These are phyloP conservation scores for Hyposoter dolosus DNA, from an alignment of 2,888 invertebrate species.

Conservation along the genomic window DNA sequence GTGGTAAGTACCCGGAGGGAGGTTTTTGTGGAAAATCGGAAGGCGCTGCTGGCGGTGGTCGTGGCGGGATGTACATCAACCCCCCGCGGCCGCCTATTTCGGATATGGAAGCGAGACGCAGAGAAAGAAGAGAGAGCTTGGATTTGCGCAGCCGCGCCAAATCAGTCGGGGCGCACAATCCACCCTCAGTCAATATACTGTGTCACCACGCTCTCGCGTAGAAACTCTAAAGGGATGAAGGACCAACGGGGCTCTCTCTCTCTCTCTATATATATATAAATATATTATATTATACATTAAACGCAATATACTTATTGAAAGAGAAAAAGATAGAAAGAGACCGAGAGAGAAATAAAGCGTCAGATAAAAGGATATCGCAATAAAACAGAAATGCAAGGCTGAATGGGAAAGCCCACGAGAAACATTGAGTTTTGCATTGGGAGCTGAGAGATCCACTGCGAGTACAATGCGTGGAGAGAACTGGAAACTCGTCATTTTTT, in stretches of 20 bases:
- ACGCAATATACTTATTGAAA: neutral
- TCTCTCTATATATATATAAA: constrained; percentile 8
- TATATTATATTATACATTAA: neutral
- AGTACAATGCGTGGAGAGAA: constrained; percentile 16
- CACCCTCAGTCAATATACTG: constrained; percentile 83
- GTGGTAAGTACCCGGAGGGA: constrained; percentile 73
- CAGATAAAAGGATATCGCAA: constrained; percentile 47
- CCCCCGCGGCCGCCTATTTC: constrained; percentile 24
- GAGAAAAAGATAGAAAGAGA: neutral
- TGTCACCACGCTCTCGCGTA: constrained; percentile 74
- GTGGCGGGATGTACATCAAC: constrained; percentile 48
- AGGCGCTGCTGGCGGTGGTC: constrained; percentile 54
- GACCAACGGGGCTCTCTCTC: constrained; percentile 35
- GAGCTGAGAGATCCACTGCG: neutral
- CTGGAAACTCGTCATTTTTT: constrained; percentile 32
- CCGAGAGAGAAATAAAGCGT: neutral
- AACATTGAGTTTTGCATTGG: constrained; percentile 40
- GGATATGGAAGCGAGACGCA: constrained; percentile 44
- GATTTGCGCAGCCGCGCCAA: constrained; percentile 86
- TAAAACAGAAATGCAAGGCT: constrained; percentile 45
- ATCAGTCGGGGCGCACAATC: constrained; percentile 84
- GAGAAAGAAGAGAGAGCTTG: constrained; percentile 61
- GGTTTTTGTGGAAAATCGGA: constrained; percentile 56
- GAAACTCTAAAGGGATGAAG: constrained; percentile 37
- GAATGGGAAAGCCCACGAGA: constrained; percentile 57